Evolutionary conservation across 2,113 vertebrate genomes (phyloP).

Genomic region (Pterocles burchelli): DNA sequence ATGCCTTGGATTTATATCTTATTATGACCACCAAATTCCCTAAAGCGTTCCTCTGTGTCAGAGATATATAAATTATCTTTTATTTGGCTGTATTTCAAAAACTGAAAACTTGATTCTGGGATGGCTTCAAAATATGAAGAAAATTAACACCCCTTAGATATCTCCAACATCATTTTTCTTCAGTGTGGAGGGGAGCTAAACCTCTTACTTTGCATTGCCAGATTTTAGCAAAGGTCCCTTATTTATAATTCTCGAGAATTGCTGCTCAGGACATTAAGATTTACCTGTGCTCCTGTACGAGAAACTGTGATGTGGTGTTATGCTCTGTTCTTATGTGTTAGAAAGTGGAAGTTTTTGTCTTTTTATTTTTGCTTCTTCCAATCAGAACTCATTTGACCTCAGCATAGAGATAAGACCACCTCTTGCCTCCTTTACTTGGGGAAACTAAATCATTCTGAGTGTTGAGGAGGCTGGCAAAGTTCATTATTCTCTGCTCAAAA

Average conservation of each 20-base stretch:
- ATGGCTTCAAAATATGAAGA: neutral
- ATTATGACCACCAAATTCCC: neutral
- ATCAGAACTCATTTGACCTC: neutral
- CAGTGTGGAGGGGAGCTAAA: neutral
- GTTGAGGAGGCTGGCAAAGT: constrained; percentile 33
- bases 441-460: constrained; percentile 21
- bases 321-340: neutral
- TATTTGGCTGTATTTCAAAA: neutral
- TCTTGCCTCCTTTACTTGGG: neutral
- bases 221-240: neutral
- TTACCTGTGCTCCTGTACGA: neutral
- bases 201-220: neutral
- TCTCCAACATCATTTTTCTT: neutral
- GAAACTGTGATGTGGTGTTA: neutral
- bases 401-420: neutral
- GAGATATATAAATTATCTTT: neutral
- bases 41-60: neutral
- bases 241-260: neutral
- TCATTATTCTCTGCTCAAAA: constrained; percentile 41
- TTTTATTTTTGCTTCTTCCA: neutral
- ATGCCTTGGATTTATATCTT: neutral
- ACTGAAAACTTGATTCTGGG: neutral
- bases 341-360: neutral
- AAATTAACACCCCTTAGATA: neutral
- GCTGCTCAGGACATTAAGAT: neutral